Evolutionary conservation across 2,888 invertebrate species (phyloP), one percentile per base, ranked within the genome.

Genomic region (Neoascia interrupta): DNA sequence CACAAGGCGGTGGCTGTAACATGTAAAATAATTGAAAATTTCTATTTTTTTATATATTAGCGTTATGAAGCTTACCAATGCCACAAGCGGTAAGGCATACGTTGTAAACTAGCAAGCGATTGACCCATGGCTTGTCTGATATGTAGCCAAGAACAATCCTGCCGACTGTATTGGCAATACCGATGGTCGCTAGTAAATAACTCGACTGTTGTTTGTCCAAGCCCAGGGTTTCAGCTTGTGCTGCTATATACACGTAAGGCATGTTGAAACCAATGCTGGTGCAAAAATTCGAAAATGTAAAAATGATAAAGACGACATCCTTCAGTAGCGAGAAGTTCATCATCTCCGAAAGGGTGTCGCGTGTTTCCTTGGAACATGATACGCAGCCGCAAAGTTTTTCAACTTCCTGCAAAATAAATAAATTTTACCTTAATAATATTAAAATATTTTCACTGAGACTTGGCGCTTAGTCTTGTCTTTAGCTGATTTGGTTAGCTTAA

Each of bases 241-340:
- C 92, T 83, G 94, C 93, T 72, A 95, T 91, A 86, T 95, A 97
- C 56, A 97, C 93, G 86, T 97, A 97, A 28, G 98, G 98, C 85
- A 97, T 93, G 88, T 97, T 96, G 90, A 97, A 97, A 74, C 97
- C 97, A 85, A 98, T 94, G 86, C 96, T 97, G 15, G 89, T 89
- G 81, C 87, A 93, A 87, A 99, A 97, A 89, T 99, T 99, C 34
- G 98, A 98, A 60, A 96, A 84, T 10, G 94, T 93, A 88, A 98
- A 99, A 74, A 98, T 89, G 81, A 98, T 90, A 88, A 98, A 99
- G 81, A 97, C 91, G 21, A 94, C 92, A 88, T 97, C 96, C 83
- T 92, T 92, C 68, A 99, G 91, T 49, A 99, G 90, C 0, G 93
- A 92, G 81, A 97, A 91, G 86, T 97, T 96, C 84, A 98, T 91